Base-by-base conservation (phyloP, 2,797 vertebrate genomes). In the Mus caroli region DNA sequence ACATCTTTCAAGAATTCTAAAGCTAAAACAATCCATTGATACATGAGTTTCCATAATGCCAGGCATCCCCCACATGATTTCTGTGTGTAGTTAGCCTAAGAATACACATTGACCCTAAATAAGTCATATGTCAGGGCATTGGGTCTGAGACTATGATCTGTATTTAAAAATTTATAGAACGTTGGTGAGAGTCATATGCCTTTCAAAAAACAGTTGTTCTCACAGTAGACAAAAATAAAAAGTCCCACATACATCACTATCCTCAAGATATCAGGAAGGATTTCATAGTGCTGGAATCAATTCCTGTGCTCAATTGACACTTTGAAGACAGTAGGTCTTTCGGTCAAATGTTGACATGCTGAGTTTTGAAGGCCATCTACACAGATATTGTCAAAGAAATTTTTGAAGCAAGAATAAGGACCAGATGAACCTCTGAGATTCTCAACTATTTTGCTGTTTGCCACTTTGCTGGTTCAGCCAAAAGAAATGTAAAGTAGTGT, bases 381-480 rank as follows among this genome's bases (percentile, higher is more conserved):
- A 43, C 67, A 78, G 46, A 54, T 12, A 20, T 75, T 76, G 34
- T 62, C 62, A 50, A 40, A 82, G 13, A 31, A 89, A 73, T 46
- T 43, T 28, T 52, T 52, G 26, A 34, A 90, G 37, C 26, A 64
- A 26, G 17, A 77, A 34, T 22, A 95, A 56, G 52, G 20, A 62
- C 17, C 8, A 77, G 26, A 60, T 52, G 46, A 82, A 7, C 19
- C 7, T 40, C 15, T 56, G 28, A 71, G 14, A 90, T 37, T 50
- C 46, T 9, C 34, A 78, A 13, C 22, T 31, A 9, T 50, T 90
- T 83, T 64, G 1, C 24, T 37, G 9, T 56, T 28, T 75, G 10
- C 24, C 54, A 78, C 69, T 86, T 95, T 85, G 24, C 54, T 62
- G 92, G 88, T 92, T 95, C 12, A 34, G 58, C 76, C 95, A 84